Base-by-base conservation (phyloP, 2,113 vertebrate genomes). In the Oreochromis tanganicae region DNA sequence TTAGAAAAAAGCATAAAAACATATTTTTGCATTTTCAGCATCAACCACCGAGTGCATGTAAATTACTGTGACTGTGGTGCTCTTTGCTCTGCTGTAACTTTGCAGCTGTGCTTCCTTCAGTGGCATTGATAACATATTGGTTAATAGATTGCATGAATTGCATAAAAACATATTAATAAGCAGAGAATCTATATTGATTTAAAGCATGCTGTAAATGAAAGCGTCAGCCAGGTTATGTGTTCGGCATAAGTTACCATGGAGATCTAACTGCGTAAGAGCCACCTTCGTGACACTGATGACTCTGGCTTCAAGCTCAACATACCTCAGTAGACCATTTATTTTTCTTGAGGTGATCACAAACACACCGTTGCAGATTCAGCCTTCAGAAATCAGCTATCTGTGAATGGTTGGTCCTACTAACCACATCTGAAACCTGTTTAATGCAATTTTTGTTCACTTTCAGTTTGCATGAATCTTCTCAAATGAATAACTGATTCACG, bases 311-410 rank as follows among this genome's bases (percentile, higher is more conserved):
- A 68, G 34, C 63, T 21, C 36, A 68, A 14, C 2, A 68, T 41
- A 68, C 63, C 19, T 41, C 4, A 0, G 7, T 21, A 68, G 17
- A 38, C 19, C 1, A 41, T 41, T 68, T 14, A 41, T 1, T 8
- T 68, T 9, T 11, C 36, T 1, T 21, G 6, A 41, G n/a, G 19
- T 68, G 36, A 68, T 68, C 36, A 2, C 19, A 41, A 68, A 41
- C n/a, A 68, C 63, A 68, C 36, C 13, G 36, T 14, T 17, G 38
- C 21, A 48, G 4, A 46, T 46, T 48, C 24, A 73, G 5, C 5
- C 8, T 14, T 1, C 8, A 29, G 14, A 73, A 73, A 73, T 73
- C 68, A 73, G 21, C 68, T 6, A 27, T 10, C 41, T 5, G 13
- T 48, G 21, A 73, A 27, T 46, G 21, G 41, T 17, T 73, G 68